phyloP scores from a whole-genome alignment of 2,888 invertebrate genomes.

The Eudasyphora cyanicolor region DNA sequence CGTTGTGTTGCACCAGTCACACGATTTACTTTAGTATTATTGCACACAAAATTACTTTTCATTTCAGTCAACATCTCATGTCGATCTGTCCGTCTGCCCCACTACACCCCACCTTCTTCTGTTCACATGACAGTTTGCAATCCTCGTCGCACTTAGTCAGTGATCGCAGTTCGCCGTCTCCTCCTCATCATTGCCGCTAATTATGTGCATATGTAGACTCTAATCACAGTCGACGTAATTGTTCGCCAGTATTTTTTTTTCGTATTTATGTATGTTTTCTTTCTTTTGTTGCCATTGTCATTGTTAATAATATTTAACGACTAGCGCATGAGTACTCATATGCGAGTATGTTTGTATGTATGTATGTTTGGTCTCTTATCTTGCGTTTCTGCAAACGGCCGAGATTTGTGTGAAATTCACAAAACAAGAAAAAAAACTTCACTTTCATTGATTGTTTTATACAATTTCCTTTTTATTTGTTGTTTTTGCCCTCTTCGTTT shows the following conservation, averaged over 20 bases:
- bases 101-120: neutral
- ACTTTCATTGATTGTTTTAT: slow-evolving; percentile 34
- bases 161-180: neutral
- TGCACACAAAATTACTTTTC: slow-evolving; percentile 7
- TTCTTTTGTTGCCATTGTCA: neutral
- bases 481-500: neutral
- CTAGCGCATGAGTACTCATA: neutral
- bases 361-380: too few relatives aligned
- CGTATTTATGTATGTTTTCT: neutral
- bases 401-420: slow-evolving; percentile 1
- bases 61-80: neutral
- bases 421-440: too few relatives aligned
- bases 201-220: neutral
- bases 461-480: neutral
- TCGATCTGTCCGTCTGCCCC: neutral
- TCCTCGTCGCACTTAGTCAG: neutral
- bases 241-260: neutral
- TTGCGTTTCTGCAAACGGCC: neutral
- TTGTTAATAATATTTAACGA: neutral
- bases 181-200: neutral
- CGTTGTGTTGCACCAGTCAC: neutral
- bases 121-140: neutral
- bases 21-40: neutral
- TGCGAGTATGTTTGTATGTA: too few relatives aligned
- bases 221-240: slow-evolving; percentile 8